Percentiles rank a stretch among this genome's conserved stretches.
phyloP scores from a whole-genome alignment of 2,888 invertebrate genomes.

The Boloria selene region DNA sequence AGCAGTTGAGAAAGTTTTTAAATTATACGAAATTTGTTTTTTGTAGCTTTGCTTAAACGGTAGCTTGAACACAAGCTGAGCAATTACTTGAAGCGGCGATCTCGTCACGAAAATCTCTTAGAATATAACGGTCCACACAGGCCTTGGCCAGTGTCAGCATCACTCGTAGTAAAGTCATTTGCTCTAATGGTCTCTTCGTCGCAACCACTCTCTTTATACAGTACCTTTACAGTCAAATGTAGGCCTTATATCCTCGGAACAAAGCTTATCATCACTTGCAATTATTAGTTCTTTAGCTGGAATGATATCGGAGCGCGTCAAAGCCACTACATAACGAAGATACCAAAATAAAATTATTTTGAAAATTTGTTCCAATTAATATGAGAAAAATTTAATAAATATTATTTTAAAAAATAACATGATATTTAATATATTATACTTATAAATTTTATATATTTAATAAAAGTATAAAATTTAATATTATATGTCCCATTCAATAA shows the following conservation, averaged over 20 bases:
- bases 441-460: no score
- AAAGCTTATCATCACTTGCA: constrained; percentile 33
- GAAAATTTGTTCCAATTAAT: constrained; percentile 9
- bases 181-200: constrained; percentile 60
- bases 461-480: constrained; percentile 6
- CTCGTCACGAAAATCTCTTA: constrained; percentile 65
- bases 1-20: background rate
- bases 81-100: constrained; percentile 56
- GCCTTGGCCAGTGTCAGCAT: constrained; percentile 58
- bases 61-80: constrained; percentile 43
- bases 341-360: constrained; percentile 25
- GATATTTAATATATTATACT: background rate
- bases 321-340: constrained; percentile 31
- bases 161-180: constrained; percentile 61
- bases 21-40: constrained; percentile 15
- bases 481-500: background rate
- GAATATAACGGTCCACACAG: constrained; percentile 56
- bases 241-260: constrained; percentile 35
- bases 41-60: constrained; percentile 39
- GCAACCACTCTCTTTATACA: constrained; percentile 45
- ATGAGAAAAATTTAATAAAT: background rate
- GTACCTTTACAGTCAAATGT: constrained; percentile 36
- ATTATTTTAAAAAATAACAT: background rate
- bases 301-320: constrained; percentile 33
- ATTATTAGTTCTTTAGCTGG: constrained; percentile 27